Conservation (phyloP, 2,797 vertebrate species). For the Gouania willdenowi region DNA sequence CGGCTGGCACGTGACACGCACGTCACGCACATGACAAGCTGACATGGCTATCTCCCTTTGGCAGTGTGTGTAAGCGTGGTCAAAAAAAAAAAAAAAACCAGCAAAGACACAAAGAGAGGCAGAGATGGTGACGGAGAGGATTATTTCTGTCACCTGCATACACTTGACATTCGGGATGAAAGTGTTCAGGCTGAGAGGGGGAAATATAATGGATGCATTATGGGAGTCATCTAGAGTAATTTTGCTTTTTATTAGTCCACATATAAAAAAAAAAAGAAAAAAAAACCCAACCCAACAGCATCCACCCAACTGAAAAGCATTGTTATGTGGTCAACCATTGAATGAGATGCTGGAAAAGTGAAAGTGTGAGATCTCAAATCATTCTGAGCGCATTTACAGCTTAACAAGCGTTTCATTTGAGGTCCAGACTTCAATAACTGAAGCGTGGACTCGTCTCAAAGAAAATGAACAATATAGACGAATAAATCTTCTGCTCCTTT, state of each 20-base stretch:
- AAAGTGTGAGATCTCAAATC: neutral
- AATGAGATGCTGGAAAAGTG: slow-evolving; percentile 16
- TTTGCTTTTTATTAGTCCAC: slow-evolving; percentile 29
- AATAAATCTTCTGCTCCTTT: slow-evolving; percentile 49
- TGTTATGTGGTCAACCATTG: slow-evolving; percentile 35
- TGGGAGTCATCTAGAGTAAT: slow-evolving; percentile 39
- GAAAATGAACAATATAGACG: slow-evolving; percentile 18
- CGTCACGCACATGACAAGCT: slow-evolving; percentile 60
- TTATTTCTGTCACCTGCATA: slow-evolving; percentile 42
- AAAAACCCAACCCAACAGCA: slow-evolving; percentile 28
- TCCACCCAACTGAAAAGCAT: slow-evolving; percentile 22
- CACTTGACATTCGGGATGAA: slow-evolving; percentile 37
- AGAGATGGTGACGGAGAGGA: slow-evolving; percentile 33
- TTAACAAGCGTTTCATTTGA: slow-evolving; percentile 17
- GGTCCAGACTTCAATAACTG: slow-evolving; percentile 37
- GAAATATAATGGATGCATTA: slow-evolving; percentile 28
- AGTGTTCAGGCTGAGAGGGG: slow-evolving; percentile 23
- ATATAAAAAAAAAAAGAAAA: neutral
- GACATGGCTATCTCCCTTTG: slow-evolving; percentile 52
- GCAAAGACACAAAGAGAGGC: slow-evolving; percentile 61
- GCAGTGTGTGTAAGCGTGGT: slow-evolving; percentile 45
- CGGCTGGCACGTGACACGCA: slow-evolving; percentile 37
- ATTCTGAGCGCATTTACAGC: slow-evolving; percentile 21
- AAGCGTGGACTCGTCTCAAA: slow-evolving; percentile 23
- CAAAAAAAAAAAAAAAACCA: slow-evolving; percentile 21